Base-by-base conservation (phyloP, 2,797 vertebrate genomes). In the Chaunax sp. region DNA sequence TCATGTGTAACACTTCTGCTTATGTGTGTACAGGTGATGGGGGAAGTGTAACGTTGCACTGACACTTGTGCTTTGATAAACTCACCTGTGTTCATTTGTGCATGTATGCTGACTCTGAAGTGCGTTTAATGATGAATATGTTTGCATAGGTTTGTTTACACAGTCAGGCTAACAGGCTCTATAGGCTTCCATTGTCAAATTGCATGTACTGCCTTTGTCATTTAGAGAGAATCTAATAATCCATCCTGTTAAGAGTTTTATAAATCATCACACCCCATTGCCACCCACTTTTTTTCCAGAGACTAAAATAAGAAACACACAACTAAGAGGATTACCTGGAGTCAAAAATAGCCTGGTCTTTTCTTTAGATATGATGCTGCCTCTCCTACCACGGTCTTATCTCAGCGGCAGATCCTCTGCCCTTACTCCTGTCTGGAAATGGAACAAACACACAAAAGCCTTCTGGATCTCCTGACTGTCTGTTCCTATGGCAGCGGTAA, bases 291-390 rank as follows among this genome's bases (percentile, higher is more conserved):
- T n/a, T 23, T 16, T 23, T 65, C 37, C 6, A 54, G 2, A 15
- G 28, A 37, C 53, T 70, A 20, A 49, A 71, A 71, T 60, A 19
- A 26, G 56, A 66, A 35, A 56, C 40, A 5, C 25, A 52, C 33
- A 64, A 55, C 49, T 55, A 64, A 64, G 55, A 70, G 62, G 77
- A 80, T 82, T 80, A 72, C 63, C 64, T 69, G 16, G 20, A 37
- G 26, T 54, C 43, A 69, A 74, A 58, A 70, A 78, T 70, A 69
- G 68, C 68, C 28, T 44, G 13, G 64, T 72, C 53, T 69, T 84
- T 40, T 57, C 50, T 64, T 61, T 37, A 52, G 44, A 62, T 59
- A 53, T 64, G 54, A 72, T 72, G 46, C 62, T 40, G 77, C 54
- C 38, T 75, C 56, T 71, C 53, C 58, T 58, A 33, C 65, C 23